Conservation (phyloP, 2,888 invertebrate species). For the Morinoia aosen region DNA sequence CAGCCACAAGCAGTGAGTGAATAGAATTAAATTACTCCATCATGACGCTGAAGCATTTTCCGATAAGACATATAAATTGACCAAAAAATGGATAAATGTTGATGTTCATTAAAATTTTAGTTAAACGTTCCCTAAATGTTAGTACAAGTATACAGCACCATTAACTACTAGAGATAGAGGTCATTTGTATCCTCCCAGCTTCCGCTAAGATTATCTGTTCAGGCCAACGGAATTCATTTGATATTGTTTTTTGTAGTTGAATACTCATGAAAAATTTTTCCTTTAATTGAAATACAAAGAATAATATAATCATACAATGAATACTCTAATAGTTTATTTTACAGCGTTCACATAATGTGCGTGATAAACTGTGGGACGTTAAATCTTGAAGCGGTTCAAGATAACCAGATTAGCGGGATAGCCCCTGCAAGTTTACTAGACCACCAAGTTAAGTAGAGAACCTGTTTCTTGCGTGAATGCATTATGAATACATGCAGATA, state of each 20-base stretch:
- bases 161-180: background rate
- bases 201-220: background rate
- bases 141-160: background rate
- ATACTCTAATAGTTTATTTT: background rate
- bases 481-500: background rate
- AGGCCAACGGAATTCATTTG: background rate
- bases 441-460: background rate
- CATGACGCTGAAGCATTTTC: background rate
- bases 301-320: background rate
- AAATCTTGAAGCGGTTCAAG: background rate
- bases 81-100: background rate
- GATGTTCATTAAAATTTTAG: background rate
- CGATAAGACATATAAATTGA: background rate
- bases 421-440: background rate
- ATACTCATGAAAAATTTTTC: background rate
- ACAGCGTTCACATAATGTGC: background rate
- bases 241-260: background rate
- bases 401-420: background rate
- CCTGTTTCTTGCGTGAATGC: background rate
- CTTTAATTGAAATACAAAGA: background rate
- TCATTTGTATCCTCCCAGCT: background rate
- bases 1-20: background rate
- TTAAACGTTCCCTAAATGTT: background rate
- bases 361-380: background rate
- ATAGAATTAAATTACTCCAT: background rate